A percentile compares a stretch with the other conserved stretches of the same genome.
These are phyloP conservation scores for Bicyclus anynana DNA, from an alignment of 1,140 invertebrate species.

Conservation along the genomic window DNA sequence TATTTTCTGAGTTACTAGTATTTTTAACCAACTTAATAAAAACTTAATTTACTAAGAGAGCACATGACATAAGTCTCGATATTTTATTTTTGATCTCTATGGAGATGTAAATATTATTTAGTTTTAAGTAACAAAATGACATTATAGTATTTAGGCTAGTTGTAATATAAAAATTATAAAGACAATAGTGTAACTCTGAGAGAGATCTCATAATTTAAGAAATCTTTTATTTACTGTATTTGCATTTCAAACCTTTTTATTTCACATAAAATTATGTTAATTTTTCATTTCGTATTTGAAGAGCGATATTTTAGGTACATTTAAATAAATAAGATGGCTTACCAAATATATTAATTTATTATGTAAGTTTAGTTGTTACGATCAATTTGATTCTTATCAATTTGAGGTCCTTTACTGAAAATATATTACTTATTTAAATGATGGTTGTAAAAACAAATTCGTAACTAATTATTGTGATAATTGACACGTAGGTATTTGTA, in stretches of 20 bases:
- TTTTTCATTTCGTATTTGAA: no score
- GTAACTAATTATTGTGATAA: slow-evolving; percentile 11
- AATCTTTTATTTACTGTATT: background rate
- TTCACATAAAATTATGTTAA: no score
- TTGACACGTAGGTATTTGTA: background rate
- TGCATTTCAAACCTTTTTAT: background rate
- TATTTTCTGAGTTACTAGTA: no score
- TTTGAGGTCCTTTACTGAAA: no score
- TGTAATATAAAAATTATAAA: background rate
- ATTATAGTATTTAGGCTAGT: background rate
- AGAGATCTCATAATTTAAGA: slow-evolving; percentile 9
- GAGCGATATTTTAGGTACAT: background rate
- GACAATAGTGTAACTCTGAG: background rate
- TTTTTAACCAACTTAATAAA: no score
- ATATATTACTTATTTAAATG: no score
- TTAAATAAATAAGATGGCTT: background rate
- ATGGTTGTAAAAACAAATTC: background rate
- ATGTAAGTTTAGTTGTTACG: background rate
- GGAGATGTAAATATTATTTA: background rate
- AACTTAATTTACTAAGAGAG: no score
- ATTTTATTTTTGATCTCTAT: background rate
- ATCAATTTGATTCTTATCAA: no score
- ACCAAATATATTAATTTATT: background rate
- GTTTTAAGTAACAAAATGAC: background rate
- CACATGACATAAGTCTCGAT: background rate